A percentile compares a stretch with the other conserved stretches of the same genome.
These are phyloP conservation scores for Nomada goodeniana DNA, from an alignment of 2,888 invertebrate genomes.

Conservation along the genomic window DNA sequence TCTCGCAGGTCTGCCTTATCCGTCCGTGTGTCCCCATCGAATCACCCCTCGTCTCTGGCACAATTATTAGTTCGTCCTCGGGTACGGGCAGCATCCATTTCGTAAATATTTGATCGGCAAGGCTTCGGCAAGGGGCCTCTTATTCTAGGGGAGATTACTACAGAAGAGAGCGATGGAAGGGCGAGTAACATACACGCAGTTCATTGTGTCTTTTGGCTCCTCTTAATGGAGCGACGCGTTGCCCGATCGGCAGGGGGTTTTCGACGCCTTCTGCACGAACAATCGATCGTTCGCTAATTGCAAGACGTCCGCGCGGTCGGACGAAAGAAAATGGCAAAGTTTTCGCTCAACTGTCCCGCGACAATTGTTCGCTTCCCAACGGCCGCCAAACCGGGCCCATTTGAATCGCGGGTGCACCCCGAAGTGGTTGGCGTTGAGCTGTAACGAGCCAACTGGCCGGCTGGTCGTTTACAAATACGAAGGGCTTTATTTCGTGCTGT, in stretches of 20 bases:
- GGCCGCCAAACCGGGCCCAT: constrained; percentile 19
- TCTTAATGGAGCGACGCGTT: constrained; percentile 46
- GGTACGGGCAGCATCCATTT: constrained; percentile 33
- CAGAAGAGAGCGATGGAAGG: constrained; percentile 6
- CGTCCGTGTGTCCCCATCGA: background rate
- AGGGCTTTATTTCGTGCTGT: constrained; percentile 59
- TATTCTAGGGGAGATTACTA: background rate
- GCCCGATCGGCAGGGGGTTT: too few relatives aligned
- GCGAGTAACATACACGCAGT: background rate
- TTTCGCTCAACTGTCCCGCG: constrained; percentile 1
- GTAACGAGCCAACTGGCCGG: constrained; percentile 42
- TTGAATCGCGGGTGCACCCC: constrained; percentile 28
- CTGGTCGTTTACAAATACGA: constrained; percentile 60
- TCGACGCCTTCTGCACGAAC: too few relatives aligned
- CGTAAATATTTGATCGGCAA: constrained; percentile 64
- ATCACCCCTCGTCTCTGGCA: background rate
- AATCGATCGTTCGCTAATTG: too few relatives aligned
- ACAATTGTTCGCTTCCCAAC: constrained; percentile 7
- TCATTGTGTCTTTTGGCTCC: constrained; percentile 58
- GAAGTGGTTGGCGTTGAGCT: constrained; percentile 47
- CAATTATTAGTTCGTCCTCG: constrained; percentile 31
- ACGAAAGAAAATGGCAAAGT: background rate
- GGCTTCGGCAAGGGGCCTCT: constrained; percentile 6
- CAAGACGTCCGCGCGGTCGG: too few relatives aligned
- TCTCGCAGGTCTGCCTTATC: background rate